Evolutionary conservation across 1,140 invertebrate species (phyloP), one percentile per base, ranked within the genome.

Genomic region (Euwallacea similis): DNA sequence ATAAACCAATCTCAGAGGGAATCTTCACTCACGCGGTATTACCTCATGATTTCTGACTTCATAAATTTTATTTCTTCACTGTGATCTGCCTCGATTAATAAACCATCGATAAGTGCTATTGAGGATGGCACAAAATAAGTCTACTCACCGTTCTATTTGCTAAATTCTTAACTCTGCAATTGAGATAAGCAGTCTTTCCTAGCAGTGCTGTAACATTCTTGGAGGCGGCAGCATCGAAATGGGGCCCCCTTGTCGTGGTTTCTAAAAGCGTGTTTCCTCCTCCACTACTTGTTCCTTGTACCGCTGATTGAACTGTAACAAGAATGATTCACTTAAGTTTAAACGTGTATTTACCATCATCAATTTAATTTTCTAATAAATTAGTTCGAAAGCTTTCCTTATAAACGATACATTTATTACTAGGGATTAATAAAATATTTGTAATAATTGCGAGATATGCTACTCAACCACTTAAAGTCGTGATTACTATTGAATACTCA

Each of bases 141-240:
- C 8, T n/a, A 83, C 88, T 88, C 80, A 93, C 91, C 83, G 91
- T 93, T 79, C 89, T 86, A 76, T 93, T 92, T 21, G 90, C 91
- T 58, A 93, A 86, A 80, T 93, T 92, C 75, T 88, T 87, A 7
- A 94, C 90, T 59, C 90, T 86, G 82, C 92, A 94, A 75, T 89
- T 90, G 7, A 94, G 84, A 73, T 89, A 88, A 7, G 92, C 91
- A 0, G 90, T 89, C 79, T 91, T 92, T 21, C 91, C 92, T 3
- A 92, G 89, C 6, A 93, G 84, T 1, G 91, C 91, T 50, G 91
- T 93, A 16, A 93, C 90, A 79, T 94, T 93, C 75, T 87, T 89
- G 0, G 91, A 92, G 63, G 87, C 91, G 0, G 87, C 84, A 13
- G 87, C 83, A 74, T 92, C 90, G 77, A 92, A 92, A 77, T 90